Base-by-base conservation (phyloP, 2,797 vertebrate species). In the Neosalanx taihuensis region DNA sequence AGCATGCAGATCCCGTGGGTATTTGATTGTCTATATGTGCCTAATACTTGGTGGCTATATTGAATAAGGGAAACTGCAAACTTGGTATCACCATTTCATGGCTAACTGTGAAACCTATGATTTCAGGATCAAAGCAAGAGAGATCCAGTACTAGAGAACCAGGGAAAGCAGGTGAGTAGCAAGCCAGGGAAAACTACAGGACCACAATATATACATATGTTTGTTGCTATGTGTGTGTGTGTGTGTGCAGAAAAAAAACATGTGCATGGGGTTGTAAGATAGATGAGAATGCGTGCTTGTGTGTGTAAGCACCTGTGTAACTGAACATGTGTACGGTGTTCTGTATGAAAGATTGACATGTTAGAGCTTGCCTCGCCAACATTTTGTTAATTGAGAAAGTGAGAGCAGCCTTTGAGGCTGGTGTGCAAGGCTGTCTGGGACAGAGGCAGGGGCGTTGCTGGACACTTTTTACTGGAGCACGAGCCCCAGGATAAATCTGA, bases 151-250 rank as follows among this genome's bases (percentile, higher is more conserved):
- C 93, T 53, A 88, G 92, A 85, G 97, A 98, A 89, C 95, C 94
- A 17, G 95, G 95, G 85, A 98, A 94, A 94, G 63, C 94, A 96
- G 97, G 97, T 99, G 94, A 94, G 92, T 93, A 78, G 73, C 73
- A 69, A 71, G 79, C 72, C 70, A 20, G 79, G 77, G 69, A 79
- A 78, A 62, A 56, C 51, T 37, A 13, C n/a, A 64, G 20, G n/a
- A 46, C 37, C 17, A 64, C 33, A 37, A 31, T n/a, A n/a, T 63
- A 31, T 13, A 46, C 7, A 46, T 41, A 41, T 46, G 53, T 73
- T 20, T 72, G 53, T 60, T 62, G 68, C 46, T 61, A 23, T 35
- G 17, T 23, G 41, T 61, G 58, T 74, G 65, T 37, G 26, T 66
- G 71, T 5, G 12, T 58, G 23, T 26, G 23, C 23, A 26, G 23